Evolutionary conservation across 2,113 vertebrate species (phyloP), one percentile per base, ranked within the genome.

Genomic region (Pithys albifrons): DNA sequence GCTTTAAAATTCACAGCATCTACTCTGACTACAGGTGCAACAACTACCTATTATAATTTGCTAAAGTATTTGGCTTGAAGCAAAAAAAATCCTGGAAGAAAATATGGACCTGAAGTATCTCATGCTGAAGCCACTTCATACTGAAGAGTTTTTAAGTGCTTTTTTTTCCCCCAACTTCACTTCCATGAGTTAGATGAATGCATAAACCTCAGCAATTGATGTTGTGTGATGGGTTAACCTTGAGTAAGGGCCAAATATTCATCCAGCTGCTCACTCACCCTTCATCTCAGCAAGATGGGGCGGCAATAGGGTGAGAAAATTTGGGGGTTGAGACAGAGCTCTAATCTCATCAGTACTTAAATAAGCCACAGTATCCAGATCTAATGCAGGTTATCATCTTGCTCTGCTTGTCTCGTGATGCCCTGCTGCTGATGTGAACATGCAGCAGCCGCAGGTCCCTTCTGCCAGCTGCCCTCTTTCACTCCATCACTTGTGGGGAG

Each of bases 1-100:
- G 19, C 14, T 69, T 80, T 74, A 71, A 83, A 89, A 92, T 70
- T 76, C 89, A 83, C 41, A 73, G 35, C 39, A 72, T 22, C 29
- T 66, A 54, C 46, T 58, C 39, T 86, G 49, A 57, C 51, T 86
- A 59, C 57, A 74, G 25, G 22, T 74, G 59, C 49, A 83, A 88
- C 11, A 67, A 64, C 14, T 11, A 65, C n/a, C n/a, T 52, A 7
- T 19, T 61, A 43, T 5, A 67, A 84, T 46, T 73, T 71, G 31
- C 46, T 23, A 43, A 70, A 94, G 9, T 28, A 61, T 74, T 89
- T 66, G 19, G 6, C 46, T 81, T 31, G 46, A 71, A 65, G 10
- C 5, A 76, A 84, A 94, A 69, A 79, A 54, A 25, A 18, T 22
- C 19, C 54, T 85, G 41, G 62, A 90, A 80, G 46, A 80, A 77